These are phyloP conservation scores for Escarpia spicata DNA, from an alignment of 2,888 invertebrate species.

Conservation along the genomic window DNA sequence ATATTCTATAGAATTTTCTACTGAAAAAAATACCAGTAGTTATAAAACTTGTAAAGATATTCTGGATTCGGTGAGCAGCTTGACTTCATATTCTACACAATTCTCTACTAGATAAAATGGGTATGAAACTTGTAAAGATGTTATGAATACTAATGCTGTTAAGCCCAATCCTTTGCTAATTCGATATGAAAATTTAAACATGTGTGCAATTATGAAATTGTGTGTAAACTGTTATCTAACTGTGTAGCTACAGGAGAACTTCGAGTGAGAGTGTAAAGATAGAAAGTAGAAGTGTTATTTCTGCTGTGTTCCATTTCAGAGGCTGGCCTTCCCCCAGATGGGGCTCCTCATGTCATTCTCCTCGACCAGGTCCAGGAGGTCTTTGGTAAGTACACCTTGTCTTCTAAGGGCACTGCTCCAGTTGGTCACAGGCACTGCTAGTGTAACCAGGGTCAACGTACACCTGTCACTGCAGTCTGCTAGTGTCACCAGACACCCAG, in stretches of 20 bases:
- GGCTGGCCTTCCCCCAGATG: not conserved
- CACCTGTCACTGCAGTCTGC: not conserved
- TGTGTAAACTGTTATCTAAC: not conserved
- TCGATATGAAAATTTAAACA: too few relatives aligned
- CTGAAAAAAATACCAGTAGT: too few relatives aligned
- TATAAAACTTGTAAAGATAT: too few relatives aligned
- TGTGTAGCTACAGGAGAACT: not conserved
- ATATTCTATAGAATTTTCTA: too few relatives aligned
- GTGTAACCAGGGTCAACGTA: not conserved
- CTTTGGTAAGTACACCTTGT: not conserved
- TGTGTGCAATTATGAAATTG: too few relatives aligned
- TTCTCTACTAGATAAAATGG: too few relatives aligned
- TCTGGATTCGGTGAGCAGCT: too few relatives aligned
- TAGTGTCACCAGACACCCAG: not conserved
- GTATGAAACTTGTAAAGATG: too few relatives aligned
- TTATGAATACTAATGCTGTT: too few relatives aligned
- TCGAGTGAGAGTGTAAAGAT: not conserved
- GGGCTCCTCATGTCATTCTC: not conserved
- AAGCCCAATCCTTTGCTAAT: too few relatives aligned
- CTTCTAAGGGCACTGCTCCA: not conserved
- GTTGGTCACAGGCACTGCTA: not conserved
- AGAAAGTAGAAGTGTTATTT: not conserved
- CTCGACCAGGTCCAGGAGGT: not conserved
- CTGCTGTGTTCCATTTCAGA: not conserved
- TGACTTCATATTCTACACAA: too few relatives aligned